Percentiles rank a stretch among this genome's conserved stretches.
Evolutionary conservation across 2,888 invertebrate species (phyloP).

Genomic region (Athalia cordata): DNA sequence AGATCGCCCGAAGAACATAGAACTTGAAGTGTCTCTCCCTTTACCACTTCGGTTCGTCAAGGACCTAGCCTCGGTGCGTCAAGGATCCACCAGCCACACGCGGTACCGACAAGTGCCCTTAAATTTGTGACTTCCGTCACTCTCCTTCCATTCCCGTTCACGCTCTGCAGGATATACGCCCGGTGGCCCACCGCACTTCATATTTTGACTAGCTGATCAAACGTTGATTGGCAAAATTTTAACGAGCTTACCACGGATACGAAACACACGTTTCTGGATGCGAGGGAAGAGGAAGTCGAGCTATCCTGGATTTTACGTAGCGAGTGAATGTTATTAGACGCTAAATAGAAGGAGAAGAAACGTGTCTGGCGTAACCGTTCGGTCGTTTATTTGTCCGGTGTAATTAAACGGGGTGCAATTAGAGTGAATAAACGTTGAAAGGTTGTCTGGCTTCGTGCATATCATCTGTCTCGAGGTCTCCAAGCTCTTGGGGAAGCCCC

Average conservation of each 20-base stretch:
- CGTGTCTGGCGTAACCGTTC: no score
- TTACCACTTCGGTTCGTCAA: slow-evolving; percentile 33
- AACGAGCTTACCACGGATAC: no score
- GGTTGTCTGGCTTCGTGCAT: slow-evolving; percentile 55
- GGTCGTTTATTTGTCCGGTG: slow-evolving; percentile 28
- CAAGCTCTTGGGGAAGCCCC: slow-evolving; percentile 15
- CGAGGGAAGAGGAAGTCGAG: no score
- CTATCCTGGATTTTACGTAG: no score
- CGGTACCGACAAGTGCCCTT: slow-evolving; percentile 20
- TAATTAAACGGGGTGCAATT: slow-evolving; percentile 56
- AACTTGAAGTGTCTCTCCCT: slow-evolving; percentile 31
- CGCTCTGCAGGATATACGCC: neutral
- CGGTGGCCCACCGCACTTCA: no score
- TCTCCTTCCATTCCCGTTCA: neutral
- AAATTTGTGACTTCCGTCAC: slow-evolving; percentile 22
- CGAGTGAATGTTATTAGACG: no score
- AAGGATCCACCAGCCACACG: slow-evolving; percentile 35
- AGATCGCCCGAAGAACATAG: slow-evolving; percentile 34
- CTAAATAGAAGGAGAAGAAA: no score
- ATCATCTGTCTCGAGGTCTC: slow-evolving; percentile 48
- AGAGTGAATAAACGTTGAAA: slow-evolving; percentile 53
- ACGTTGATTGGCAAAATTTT: no score
- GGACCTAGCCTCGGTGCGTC: slow-evolving; percentile 17
- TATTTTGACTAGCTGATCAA: no score
- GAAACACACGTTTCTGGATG: no score